phyloP scores from a whole-genome alignment of 2,113 vertebrate genomes.

The Phylloscopus whistleri region DNA sequence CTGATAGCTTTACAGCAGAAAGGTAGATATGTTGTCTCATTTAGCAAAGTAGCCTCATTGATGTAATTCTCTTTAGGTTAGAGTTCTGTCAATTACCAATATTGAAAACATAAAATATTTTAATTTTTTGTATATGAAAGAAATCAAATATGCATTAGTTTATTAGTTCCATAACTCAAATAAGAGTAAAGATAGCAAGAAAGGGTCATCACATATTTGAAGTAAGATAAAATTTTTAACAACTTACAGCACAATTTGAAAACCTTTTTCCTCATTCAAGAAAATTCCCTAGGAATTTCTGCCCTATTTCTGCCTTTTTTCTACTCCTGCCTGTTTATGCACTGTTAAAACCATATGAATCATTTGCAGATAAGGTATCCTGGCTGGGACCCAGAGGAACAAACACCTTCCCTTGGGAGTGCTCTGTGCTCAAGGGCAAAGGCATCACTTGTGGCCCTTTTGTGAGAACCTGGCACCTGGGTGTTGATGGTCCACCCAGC shows the following conservation, averaged over 20 bases:
- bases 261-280: not conserved
- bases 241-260: not conserved
- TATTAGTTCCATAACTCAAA: not conserved
- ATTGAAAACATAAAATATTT: not conserved
- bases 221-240: not conserved
- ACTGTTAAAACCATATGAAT: not conserved
- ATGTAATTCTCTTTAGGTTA: not conserved
- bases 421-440: not conserved
- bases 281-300: not conserved
- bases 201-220: not conserved
- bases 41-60: not conserved
- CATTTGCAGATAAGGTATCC: not conserved
- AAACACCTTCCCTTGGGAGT: not conserved
- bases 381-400: not conserved
- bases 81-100: not conserved
- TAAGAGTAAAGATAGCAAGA: not conserved
- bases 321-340: not conserved
- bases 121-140: not conserved
- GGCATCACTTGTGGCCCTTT: not conserved
- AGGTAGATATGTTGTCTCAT: not conserved
- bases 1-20: not conserved
- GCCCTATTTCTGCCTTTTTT: not conserved
- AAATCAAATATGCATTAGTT: not conserved
- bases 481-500: not conserved
- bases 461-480: accelerated